phyloP scores from a whole-genome alignment of 2,888 invertebrate species.

The Coleophora deauratella region DNA sequence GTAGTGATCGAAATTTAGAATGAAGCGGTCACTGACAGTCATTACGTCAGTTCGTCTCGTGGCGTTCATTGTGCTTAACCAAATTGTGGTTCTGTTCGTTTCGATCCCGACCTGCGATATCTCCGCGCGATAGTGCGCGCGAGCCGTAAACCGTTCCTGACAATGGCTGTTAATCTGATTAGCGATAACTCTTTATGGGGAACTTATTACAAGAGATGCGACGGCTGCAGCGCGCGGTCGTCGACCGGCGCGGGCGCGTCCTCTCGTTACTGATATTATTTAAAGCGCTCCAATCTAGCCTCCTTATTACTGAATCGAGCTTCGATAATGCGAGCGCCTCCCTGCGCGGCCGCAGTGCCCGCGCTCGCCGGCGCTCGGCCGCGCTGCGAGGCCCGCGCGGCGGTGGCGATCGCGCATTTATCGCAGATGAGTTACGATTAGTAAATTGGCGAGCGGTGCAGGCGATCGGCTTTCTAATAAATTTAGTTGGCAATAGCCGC shows the following conservation, averaged over 20 bases:
- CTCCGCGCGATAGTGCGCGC: not conserved
- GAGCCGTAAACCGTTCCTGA: not conserved
- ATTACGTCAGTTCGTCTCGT: too few species aligned
- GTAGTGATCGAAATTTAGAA: too few species aligned
- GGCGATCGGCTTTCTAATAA: slow-evolving; percentile 53
- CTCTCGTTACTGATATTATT: slow-evolving; percentile 30
- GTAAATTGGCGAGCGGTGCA: slow-evolving; percentile 57
- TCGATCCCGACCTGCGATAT: too few species aligned
- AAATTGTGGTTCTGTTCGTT: too few species aligned
- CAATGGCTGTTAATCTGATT: too few species aligned
- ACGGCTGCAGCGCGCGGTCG: not conserved
- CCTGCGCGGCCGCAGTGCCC: slow-evolving; percentile 2
- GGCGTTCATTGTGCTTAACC: too few species aligned
- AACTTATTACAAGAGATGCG: not conserved
- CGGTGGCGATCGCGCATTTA: slow-evolving; percentile 24
- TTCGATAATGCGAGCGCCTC: slow-evolving; percentile 21
- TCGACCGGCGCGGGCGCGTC: not conserved
- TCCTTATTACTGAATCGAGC: slow-evolving; percentile 35
- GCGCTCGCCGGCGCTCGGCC: slow-evolving; percentile 1
- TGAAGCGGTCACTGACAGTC: too few species aligned
- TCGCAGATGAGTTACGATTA: slow-evolving; percentile 65
- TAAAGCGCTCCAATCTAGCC: slow-evolving; percentile 34
- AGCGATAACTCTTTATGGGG: too few species aligned
- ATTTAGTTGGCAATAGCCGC: slow-evolving; percentile 26
- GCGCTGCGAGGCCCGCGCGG: slow-evolving; percentile 12